Evolutionary conservation across 2,888 invertebrate genomes (phyloP), one percentile per base, ranked within the genome.

Genomic region (Drosophila aldrichi): DNA sequence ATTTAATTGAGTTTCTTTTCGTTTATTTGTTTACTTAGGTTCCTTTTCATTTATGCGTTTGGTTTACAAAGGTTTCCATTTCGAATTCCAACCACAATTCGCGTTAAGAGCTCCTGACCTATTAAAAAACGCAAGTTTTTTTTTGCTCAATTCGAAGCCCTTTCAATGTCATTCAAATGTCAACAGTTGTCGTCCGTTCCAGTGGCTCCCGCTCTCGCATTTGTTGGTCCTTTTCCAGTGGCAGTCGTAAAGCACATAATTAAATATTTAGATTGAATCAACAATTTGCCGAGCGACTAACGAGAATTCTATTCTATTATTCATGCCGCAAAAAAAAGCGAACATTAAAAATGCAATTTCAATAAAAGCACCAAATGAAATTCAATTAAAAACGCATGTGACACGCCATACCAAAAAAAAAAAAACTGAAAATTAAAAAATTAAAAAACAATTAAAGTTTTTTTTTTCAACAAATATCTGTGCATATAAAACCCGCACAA

Each of bases 341-440:
- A 40, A 20, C 60, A 81, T 87, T 74, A 60, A 84, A 81, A 89
- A 76, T 84, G 58, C 67, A 89, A 76, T 78, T 84, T 71, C 62
- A 81, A 78, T 81, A 78, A 83, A 71, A 56, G 20, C 52, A 22
- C 9, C 49, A 58, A 73, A 72, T 59, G 57, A 79, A 88, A 82
- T 75, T 78, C 72, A 89, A 87, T 89, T 87, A 81, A 77, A 72
- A 57, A 32, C 34, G 14, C 54, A 54, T 78, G 78, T 69, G 22
- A 25, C 40, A 29, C 64, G 72, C 72, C 72, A 74, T 32, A 18
- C 3, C 25, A 22, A 25, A 20, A 44, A 3, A 14, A 2, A 7
- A 2, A 29, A 3, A 25, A 3, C 3, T 3, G 5, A 7, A 25
- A 25, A 25, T 7, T 25, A 29, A 44, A 82, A 74, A 29, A n/a